Conservation (phyloP, 2,797 vertebrate species). For the Schizothorax lantsangensis region DNA sequence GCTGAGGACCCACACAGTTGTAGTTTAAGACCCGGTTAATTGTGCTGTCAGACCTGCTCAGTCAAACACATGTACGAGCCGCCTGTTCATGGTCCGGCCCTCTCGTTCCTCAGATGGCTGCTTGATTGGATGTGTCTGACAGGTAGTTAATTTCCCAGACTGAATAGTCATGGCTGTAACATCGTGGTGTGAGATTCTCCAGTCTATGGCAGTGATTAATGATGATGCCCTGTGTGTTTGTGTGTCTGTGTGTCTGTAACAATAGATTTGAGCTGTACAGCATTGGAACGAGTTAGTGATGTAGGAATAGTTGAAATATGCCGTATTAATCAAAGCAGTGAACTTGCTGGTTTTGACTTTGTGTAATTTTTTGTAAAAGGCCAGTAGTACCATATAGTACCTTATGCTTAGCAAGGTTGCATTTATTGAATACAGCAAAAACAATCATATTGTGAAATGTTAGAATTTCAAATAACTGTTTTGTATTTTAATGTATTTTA, state of each 20-base stretch:
- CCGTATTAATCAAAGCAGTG: not conserved
- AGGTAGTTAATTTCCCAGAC: constrained; percentile 79
- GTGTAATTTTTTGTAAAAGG: too few relatives aligned
- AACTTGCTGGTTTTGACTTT: not conserved
- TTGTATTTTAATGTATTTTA: too few relatives aligned
- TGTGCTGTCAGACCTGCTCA: constrained; percentile 43
- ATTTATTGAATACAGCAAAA: too few relatives aligned
- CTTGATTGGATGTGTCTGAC: constrained; percentile 76
- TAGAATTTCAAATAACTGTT: too few relatives aligned
- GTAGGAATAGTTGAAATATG: not conserved
- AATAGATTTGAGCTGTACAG: not conserved
- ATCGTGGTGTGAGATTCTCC: constrained; percentile 67
- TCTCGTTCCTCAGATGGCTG: constrained; percentile 73
- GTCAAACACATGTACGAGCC: constrained; percentile 6
- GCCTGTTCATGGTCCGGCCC: not conserved
- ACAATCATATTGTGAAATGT: too few relatives aligned
- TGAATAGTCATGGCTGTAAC: constrained; percentile 64
- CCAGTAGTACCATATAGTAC: too few relatives aligned
- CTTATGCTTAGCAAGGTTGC: too few relatives aligned
- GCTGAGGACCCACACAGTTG: not conserved
- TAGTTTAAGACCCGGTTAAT: constrained; percentile 41
- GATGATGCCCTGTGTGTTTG: constrained; percentile 10
- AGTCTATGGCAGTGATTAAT: constrained; percentile 41
- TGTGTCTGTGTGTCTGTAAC: not conserved
- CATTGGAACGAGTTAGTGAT: not conserved